A percentile compares a stretch with the other conserved stretches of the same genome.
phyloP scores from a whole-genome alignment of 2,797 vertebrate genomes.

The Luscinia megarhynchos region DNA sequence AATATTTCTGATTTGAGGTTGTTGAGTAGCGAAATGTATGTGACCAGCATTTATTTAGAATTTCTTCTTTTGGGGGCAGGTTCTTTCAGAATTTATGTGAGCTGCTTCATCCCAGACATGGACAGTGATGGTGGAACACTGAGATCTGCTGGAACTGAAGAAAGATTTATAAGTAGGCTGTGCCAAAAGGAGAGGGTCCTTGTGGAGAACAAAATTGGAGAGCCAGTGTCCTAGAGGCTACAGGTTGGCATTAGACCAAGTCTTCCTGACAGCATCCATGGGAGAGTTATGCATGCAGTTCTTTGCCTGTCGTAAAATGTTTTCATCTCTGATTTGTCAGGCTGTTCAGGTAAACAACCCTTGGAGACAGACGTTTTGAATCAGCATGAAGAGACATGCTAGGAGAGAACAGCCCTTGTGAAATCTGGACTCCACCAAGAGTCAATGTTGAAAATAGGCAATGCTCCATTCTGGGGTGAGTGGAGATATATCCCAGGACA shows the following conservation, averaged over 20 bases:
- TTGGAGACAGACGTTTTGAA: not conserved
- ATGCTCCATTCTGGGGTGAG: rapidly evolving
- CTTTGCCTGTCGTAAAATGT: not conserved
- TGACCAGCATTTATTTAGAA: not conserved
- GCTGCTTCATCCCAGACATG: not conserved
- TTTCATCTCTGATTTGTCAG: not conserved
- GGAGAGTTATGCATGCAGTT: not conserved
- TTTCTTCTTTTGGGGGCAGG: not conserved
- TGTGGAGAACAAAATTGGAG: not conserved
- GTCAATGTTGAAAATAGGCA: rapidly evolving
- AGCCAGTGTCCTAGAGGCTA: not conserved
- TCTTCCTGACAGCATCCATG: not conserved
- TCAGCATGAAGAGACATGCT: rapidly evolving
- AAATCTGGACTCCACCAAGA: not conserved
- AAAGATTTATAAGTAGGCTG: not conserved
- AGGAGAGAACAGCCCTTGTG: not conserved
- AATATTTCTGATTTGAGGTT: not conserved
- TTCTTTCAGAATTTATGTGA: not conserved
- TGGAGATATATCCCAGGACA: too few relatives aligned
- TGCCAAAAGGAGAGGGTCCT: not conserved
- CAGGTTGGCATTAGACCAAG: rapidly evolving
- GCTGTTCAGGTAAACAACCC: not conserved
- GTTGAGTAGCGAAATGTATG: not conserved
- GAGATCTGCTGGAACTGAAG: not conserved
- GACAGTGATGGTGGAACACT: not conserved